Conservation (phyloP, 2,888 invertebrate species). For the Campaea margaritaria region DNA sequence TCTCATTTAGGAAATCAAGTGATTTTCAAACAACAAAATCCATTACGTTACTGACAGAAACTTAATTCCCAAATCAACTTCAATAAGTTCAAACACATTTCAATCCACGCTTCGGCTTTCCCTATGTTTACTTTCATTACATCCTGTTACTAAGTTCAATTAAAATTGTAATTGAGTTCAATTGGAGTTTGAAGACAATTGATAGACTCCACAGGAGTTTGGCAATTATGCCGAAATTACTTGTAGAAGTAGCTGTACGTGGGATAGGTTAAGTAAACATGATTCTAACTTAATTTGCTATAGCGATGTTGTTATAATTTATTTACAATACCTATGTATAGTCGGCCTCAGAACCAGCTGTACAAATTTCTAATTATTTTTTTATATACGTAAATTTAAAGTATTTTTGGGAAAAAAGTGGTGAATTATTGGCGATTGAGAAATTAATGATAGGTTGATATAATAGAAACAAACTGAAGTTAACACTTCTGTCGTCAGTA, state of each 20-base stretch:
- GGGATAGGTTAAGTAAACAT: neutral
- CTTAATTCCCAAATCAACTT: conserved; percentile 37
- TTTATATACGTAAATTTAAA: too few relatives aligned
- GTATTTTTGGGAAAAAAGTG: too few relatives aligned
- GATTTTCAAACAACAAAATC: conserved; percentile 17
- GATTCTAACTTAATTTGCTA: neutral
- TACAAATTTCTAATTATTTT: too few relatives aligned
- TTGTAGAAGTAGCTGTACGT: conserved; percentile 19
- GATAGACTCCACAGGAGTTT: conserved; percentile 41
- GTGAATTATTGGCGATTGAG: too few relatives aligned
- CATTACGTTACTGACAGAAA: conserved; percentile 21
- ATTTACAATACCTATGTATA: too few relatives aligned
- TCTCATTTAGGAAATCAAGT: neutral
- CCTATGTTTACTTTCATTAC: conserved; percentile 45
- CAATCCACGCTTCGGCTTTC: conserved; percentile 35
- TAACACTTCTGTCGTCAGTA: too few relatives aligned
- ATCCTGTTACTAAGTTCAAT: conserved; percentile 44
- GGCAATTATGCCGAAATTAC: conserved; percentile 38
- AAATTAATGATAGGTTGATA: too few relatives aligned
- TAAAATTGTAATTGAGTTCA: conserved; percentile 44
- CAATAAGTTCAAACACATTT: conserved; percentile 38
- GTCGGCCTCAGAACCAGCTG: too few relatives aligned
- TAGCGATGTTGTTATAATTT: too few relatives aligned
- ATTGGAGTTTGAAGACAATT: conserved; percentile 44
- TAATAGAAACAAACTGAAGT: too few relatives aligned